A percentile compares a stretch with the other conserved stretches of the same genome.
These are phyloP conservation scores for Sprattus sprattus DNA, from an alignment of 2,113 vertebrate genomes.

Conservation along the genomic window DNA sequence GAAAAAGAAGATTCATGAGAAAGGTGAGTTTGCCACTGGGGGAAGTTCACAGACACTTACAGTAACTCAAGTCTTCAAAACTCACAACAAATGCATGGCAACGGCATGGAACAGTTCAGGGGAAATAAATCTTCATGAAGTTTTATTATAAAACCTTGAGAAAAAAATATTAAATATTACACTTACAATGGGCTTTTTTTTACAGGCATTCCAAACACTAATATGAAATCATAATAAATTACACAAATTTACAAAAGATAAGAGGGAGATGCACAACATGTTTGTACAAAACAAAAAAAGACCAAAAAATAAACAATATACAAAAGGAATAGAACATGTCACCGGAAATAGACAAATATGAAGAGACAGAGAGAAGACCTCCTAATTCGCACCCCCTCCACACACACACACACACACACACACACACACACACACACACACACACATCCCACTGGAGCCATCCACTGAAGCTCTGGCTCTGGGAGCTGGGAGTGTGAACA, in stretches of 20 bases:
- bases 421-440: too few species aligned
- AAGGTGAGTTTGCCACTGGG: too few species aligned
- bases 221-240: conserved; percentile 80
- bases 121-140: conserved; percentile 63
- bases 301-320: not conserved
- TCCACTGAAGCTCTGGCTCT: too few species aligned
- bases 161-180: conserved; percentile 87
- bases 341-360: too few species aligned
- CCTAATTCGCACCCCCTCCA: too few species aligned
- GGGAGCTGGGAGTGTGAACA: too few species aligned
- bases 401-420: too few species aligned
- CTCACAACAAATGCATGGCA: not conserved
- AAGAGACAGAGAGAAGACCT: too few species aligned
- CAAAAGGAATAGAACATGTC: not conserved
- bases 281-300: conserved; percentile 43
- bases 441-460: too few species aligned
- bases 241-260: conserved; percentile 58
- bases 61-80: too few species aligned
- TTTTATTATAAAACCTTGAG: conserved; percentile 82
- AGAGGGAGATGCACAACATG: conserved; percentile 49
- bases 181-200: conserved; percentile 71
- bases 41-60: too few species aligned
- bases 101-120: conserved; percentile 19
- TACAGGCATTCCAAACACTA: conserved; percentile 56
- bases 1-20: too few species aligned